Evolutionary conservation across 2,113 vertebrate species (phyloP), one percentile per base, ranked within the genome.

Genomic region (Triplophysa siluroides): DNA sequence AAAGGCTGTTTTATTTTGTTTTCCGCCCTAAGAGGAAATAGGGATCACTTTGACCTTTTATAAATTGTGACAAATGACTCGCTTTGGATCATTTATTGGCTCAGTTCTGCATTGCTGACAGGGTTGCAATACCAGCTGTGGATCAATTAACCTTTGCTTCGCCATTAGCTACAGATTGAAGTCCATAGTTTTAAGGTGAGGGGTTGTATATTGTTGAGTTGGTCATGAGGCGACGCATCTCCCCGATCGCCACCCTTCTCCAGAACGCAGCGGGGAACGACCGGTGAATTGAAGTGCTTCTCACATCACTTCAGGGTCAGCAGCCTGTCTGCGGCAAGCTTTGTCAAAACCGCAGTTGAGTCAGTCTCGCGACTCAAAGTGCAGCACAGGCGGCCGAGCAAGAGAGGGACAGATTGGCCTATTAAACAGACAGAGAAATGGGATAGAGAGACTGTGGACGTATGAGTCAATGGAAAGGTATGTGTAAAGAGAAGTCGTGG

Each of bases 81-180:
- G 77, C 74, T 76, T 66, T 24, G 68, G 83, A 77, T 79, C 77
- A 79, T 84, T 84, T 84, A 61, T 84, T 82, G 76, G 33, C 58
- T 56, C 61, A 67, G 65, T 79, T 76, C 71, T 47, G 38, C 56
- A 41, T 8, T 47, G 33, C 65, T 79, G 80, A 84, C 61, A 43
- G 45, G 65, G 71, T 73, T 61, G 65, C 63, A 58, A 65, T 68
- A 69, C 43, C 74, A 24, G 69, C 70, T 72, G 70, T 72, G 70
- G 80, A 81, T 82, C 80, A 82, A 84, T 84, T 82, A 84, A 82
- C 80, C 83, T 84, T 76, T 84, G 60, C 26, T 41, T 69, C 19
- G 63, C 43, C 58, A 76, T 81, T 76, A 79, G 69, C 64, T 76
- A 66, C 68, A 52, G 26, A 76, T 43, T 75, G 47, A 69, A 76